Conservation (phyloP, 37 sponge, comb jelly and placozoan species). For the Bolinopsis microptera region DNA sequence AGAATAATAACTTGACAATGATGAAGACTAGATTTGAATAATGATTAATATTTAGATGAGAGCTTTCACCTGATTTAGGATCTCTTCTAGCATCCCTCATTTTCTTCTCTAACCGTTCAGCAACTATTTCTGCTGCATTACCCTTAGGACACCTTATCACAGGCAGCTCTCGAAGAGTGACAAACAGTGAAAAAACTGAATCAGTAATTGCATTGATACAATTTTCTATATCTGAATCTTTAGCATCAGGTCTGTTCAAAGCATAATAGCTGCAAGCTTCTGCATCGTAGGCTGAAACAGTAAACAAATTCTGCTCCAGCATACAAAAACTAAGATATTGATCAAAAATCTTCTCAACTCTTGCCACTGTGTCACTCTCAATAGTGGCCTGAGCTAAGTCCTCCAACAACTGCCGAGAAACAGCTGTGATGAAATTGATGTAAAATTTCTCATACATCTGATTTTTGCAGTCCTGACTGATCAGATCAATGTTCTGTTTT, state of each 20-base stretch:
- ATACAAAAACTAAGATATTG: slow-evolving; percentile 93
- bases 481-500: slow-evolving; percentile 72
- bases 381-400: slow-evolving; percentile 83
- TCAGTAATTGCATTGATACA: slow-evolving; percentile 81
- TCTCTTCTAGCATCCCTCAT: slow-evolving; percentile 77
- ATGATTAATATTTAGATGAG: no score
- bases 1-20: not conserved
- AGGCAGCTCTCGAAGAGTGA: slow-evolving; percentile 88
- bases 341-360: slow-evolving; percentile 79
- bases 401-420: slow-evolving; percentile 82
- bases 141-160: slow-evolving; percentile 94
- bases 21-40: no score
- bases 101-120: slow-evolving; percentile 89
- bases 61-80: slow-evolving; percentile 64
- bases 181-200: slow-evolving; percentile 91
- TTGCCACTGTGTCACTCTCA: slow-evolving; percentile 51
- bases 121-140: slow-evolving; percentile 97
- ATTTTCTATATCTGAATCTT: slow-evolving; percentile 79
- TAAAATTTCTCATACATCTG: slow-evolving; percentile 84
- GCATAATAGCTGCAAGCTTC: slow-evolving; percentile 82
- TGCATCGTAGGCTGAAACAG: slow-evolving; percentile 73
- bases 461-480: slow-evolving; percentile 73
- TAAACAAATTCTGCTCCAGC: slow-evolving; percentile 91
- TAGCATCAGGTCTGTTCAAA: slow-evolving; percentile 81
- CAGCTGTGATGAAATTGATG: slow-evolving; percentile 91